These are phyloP conservation scores for Marcusenius ussheri DNA, from an alignment of 2,113 vertebrate species.

Conservation along the genomic window DNA sequence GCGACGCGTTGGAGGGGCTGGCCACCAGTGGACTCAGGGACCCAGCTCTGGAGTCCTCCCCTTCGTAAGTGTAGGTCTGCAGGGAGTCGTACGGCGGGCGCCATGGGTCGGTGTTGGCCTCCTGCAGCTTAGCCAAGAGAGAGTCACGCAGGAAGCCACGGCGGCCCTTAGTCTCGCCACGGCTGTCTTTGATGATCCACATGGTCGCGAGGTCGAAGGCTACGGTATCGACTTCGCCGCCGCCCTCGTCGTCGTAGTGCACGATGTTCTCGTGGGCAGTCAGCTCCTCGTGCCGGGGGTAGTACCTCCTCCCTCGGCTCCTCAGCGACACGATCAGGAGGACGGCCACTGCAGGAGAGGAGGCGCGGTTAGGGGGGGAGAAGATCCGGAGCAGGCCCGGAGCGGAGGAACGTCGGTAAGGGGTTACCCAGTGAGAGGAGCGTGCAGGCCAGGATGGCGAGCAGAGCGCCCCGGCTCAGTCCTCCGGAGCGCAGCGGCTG, in stretches of 20 bases:
- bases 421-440: slow-evolving; percentile 77
- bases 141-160: neutral
- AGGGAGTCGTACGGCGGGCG: slow-evolving; percentile 23
- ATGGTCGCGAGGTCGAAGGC: slow-evolving; percentile 88
- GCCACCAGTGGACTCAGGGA: slow-evolving; percentile 20
- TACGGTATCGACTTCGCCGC: slow-evolving; percentile 88
- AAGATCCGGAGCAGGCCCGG: neutral
- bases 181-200: slow-evolving; percentile 38
- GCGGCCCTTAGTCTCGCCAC: no score
- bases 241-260: slow-evolving; percentile 88
- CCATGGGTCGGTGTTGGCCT: neutral
- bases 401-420: neutral
- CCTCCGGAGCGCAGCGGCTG: slow-evolving; percentile 68
- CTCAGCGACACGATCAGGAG: slow-evolving; percentile 79
- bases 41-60: slow-evolving; percentile 10
- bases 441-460: slow-evolving; percentile 84
- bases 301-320: slow-evolving; percentile 76
- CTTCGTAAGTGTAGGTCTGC: slow-evolving; percentile 19
- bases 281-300: slow-evolving; percentile 75
- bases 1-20: neutral
- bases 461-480: slow-evolving; percentile 80
- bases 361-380: neutral
- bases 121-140: slow-evolving; percentile 1
- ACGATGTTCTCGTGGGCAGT: slow-evolving; percentile 92
- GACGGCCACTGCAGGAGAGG: neutral